Percentiles rank a stretch among this genome's conserved stretches.
phyloP scores from a whole-genome alignment of 2,888 invertebrate genomes.

The Corythucha ciliata region DNA sequence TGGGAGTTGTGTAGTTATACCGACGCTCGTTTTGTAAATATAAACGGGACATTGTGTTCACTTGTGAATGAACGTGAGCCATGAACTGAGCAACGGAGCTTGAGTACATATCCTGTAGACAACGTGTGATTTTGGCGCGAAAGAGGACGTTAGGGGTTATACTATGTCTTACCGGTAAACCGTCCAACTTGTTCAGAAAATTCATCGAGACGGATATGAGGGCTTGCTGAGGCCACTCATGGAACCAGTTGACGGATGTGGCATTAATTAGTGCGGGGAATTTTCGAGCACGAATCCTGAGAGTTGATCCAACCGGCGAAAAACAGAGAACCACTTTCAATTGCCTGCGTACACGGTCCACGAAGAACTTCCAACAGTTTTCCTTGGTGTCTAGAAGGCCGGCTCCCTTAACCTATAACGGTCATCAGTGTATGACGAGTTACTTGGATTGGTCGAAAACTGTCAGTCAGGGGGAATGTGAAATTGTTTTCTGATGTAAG shows the following conservation, averaged over 20 bases:
- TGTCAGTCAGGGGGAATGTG: too few relatives aligned
- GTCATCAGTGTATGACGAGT: too few relatives aligned
- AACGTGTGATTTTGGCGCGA: background rate
- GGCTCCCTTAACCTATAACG: conserved; percentile 66
- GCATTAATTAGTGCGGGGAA: conserved; percentile 94
- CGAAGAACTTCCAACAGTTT: conserved; percentile 96
- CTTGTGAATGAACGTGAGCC: conserved; percentile 90
- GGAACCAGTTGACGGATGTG: conserved; percentile 95
- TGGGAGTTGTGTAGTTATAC: conserved; percentile 95
- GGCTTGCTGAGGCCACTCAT: conserved; percentile 97
- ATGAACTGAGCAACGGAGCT: conserved; percentile 86
- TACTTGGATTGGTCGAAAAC: too few relatives aligned
- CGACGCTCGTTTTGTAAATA: conserved; percentile 84
- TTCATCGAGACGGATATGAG: conserved; percentile 84
- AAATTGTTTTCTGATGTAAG: too few relatives aligned
- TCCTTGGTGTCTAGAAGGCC: conserved; percentile 86
- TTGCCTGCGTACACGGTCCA: conserved; percentile 84
- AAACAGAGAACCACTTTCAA: conserved; percentile 90
- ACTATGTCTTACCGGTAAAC: conserved; percentile 56
- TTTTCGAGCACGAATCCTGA: conserved; percentile 83
- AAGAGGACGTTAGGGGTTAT: background rate
- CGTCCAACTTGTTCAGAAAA: conserved; percentile 71
- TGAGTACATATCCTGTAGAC: conserved; percentile 53
- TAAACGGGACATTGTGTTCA: conserved; percentile 77
- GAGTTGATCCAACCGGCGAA: conserved; percentile 90